These are phyloP conservation scores for Lindbergichthys nudifrons DNA, from an alignment of 2,797 vertebrate genomes.

Conservation along the genomic window DNA sequence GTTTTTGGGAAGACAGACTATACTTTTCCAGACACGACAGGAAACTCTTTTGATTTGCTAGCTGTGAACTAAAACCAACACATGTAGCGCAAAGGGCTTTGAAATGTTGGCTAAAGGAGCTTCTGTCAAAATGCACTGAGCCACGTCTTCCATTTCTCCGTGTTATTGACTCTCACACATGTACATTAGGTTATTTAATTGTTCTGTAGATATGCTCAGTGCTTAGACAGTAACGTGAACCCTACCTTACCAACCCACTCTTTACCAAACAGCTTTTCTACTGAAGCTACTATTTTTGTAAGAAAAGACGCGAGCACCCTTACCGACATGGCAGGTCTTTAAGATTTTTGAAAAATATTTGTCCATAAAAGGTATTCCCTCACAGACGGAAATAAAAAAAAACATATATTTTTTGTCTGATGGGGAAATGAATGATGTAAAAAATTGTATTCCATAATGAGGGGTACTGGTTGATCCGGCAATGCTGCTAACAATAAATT, in stretches of 20 bases:
- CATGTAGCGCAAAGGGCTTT: constrained; percentile 62
- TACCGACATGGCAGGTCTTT: constrained; percentile 46
- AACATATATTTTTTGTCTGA: constrained; percentile 65
- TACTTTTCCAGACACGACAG: constrained; percentile 40
- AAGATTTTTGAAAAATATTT: constrained; percentile 46
- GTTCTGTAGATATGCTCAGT: constrained; percentile 48
- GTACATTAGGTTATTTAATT: constrained; percentile 69
- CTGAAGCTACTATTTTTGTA: constrained; percentile 84
- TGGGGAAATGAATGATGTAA: constrained; percentile 43
- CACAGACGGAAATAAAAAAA: constrained; percentile 31
- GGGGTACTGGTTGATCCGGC: constrained; percentile 60
- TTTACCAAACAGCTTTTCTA: constrained; percentile 79
- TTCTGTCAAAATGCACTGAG: constrained; percentile 73
- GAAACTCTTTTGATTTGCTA: constrained; percentile 39
- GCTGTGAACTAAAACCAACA: constrained; percentile 30
- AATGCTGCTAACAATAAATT: constrained; percentile 70
- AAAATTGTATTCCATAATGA: constrained; percentile 53
- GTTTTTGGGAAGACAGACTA: constrained; percentile 55
- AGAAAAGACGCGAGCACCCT: constrained; percentile 41
- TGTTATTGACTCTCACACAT: constrained; percentile 41
- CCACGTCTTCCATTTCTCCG: constrained; percentile 64
- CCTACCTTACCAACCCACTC: constrained; percentile 38
- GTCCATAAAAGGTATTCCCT: constrained; percentile 43
- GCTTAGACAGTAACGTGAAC: constrained; percentile 58
- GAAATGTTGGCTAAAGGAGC: constrained; percentile 40